Conservation (phyloP, 2,797 vertebrate genomes). For the Chaetophractus vellerosus region DNA sequence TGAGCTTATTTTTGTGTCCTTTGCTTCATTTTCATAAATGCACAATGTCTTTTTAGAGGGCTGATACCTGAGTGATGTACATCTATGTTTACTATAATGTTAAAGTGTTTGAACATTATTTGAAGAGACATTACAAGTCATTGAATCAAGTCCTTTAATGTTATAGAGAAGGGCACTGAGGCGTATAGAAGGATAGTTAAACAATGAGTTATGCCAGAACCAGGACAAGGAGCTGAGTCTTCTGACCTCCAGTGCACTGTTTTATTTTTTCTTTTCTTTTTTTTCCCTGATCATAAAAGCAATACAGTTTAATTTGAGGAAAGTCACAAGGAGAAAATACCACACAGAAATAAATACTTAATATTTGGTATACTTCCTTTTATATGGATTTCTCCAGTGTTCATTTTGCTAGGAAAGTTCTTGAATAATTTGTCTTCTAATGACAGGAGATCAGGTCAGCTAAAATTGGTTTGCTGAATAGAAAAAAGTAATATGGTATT, state of each 20-base stretch:
- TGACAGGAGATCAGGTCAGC: not conserved
- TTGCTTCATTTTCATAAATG: conserved; percentile 65
- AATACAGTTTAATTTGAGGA: conserved; percentile 62
- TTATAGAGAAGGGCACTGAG: conserved; percentile 6
- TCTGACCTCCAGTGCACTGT: not conserved
- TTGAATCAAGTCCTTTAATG: conserved; percentile 19
- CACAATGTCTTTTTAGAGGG: conserved; percentile 29
- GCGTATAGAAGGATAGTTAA: conserved; percentile 9
- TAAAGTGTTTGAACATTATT: conserved; percentile 47
- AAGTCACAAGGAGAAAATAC: conserved; percentile 50
- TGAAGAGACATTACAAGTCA: conserved; percentile 31
- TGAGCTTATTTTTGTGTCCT: conserved; percentile 47
- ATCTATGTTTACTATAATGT: conserved; percentile 33
- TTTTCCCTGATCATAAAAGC: conserved; percentile 6
- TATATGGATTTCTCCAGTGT: not conserved
- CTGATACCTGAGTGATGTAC: conserved; percentile 36
- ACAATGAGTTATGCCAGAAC: conserved; percentile 40
- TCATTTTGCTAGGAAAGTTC: conserved; percentile 46
- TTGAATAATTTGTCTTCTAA: conserved; percentile 69
- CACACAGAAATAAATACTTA: conserved; percentile 56
- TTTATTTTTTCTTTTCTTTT: not conserved
- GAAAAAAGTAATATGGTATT: conserved; percentile 38
- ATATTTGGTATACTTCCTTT: conserved; percentile 59
- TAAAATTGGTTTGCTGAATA: conserved; percentile 54
- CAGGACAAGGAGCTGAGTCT: not conserved